These are phyloP conservation scores for Cyanoliseus patagonus DNA, from an alignment of 2,113 vertebrate species.

Conservation along the genomic window DNA sequence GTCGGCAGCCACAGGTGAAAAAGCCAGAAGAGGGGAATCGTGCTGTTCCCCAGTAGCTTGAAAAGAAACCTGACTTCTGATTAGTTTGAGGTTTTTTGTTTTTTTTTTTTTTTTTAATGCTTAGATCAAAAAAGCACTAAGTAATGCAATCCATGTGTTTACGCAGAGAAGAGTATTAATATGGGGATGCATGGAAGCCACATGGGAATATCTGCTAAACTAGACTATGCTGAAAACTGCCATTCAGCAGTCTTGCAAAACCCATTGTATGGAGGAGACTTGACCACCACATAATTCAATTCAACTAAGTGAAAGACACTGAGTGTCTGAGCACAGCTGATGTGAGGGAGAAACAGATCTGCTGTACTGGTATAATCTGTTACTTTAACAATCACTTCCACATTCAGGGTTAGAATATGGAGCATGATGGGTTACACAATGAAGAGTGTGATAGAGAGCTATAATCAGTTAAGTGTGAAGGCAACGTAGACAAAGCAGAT, in stretches of 20 bases:
- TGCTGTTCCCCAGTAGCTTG: conserved; percentile 31
- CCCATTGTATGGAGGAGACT: background rate
- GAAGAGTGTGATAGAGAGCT: background rate
- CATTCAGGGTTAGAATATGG: background rate
- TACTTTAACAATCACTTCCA: background rate
- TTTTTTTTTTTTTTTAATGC: background rate
- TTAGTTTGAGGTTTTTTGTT: background rate
- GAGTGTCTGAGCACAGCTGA: background rate
- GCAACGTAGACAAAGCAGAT: background rate
- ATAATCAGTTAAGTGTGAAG: background rate
- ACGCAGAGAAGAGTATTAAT: background rate
- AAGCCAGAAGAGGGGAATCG: background rate
- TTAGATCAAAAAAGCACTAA: conserved; percentile 57
- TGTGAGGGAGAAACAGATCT: background rate
- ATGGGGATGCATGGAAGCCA: conserved; percentile 52
- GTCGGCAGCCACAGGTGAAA: background rate
- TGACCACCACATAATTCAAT: background rate
- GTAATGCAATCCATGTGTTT: conserved; percentile 55
- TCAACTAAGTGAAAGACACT: background rate
- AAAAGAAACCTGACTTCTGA: conserved; percentile 31
- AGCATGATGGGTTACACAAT: background rate
- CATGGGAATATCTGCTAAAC: conserved; percentile 58
- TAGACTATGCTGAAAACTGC: background rate
- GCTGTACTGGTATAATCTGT: background rate
- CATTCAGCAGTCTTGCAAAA: conserved; percentile 35